A percentile compares a stretch with the other conserved stretches of the same genome.
Conservation (phyloP, 2,113 vertebrate species). For the Epinephelus fuscoguttatus region DNA sequence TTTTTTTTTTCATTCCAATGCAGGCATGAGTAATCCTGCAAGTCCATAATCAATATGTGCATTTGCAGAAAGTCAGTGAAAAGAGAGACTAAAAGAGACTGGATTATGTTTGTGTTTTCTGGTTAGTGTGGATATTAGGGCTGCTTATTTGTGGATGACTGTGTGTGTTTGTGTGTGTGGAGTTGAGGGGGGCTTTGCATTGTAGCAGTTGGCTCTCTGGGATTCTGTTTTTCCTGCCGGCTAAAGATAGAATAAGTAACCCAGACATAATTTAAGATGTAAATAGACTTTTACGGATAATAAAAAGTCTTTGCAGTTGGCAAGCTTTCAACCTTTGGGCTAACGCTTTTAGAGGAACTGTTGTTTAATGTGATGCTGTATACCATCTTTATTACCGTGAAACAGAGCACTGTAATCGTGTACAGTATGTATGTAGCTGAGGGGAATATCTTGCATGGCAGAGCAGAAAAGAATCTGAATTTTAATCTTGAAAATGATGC, state of each 20-base stretch:
- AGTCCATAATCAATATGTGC: slow-evolving; percentile 55
- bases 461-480: background rate
- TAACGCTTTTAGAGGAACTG: background rate
- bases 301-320: background rate
- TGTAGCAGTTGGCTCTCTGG: background rate
- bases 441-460: background rate
- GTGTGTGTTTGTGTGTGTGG: background rate
- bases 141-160: slow-evolving; percentile 14
- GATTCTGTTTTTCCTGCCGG: background rate
- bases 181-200: slow-evolving; percentile 1
- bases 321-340: background rate
- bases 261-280: slow-evolving; percentile 19
- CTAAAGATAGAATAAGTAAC: slow-evolving; percentile 13
- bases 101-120: slow-evolving; percentile 35
- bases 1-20: slow-evolving; percentile 13
- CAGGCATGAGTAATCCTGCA: slow-evolving; percentile 40
- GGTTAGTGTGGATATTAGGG: slow-evolving; percentile 12
- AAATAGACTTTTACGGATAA: slow-evolving; percentile 4
- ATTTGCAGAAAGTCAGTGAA: slow-evolving; percentile 37
- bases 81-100: slow-evolving; percentile 11
- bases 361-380: background rate
- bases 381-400: background rate
- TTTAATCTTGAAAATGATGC: background rate
- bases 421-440: background rate
- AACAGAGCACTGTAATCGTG: background rate